phyloP scores from a whole-genome alignment of 2,113 vertebrate genomes.

The Pygoscelis antarcticus region DNA sequence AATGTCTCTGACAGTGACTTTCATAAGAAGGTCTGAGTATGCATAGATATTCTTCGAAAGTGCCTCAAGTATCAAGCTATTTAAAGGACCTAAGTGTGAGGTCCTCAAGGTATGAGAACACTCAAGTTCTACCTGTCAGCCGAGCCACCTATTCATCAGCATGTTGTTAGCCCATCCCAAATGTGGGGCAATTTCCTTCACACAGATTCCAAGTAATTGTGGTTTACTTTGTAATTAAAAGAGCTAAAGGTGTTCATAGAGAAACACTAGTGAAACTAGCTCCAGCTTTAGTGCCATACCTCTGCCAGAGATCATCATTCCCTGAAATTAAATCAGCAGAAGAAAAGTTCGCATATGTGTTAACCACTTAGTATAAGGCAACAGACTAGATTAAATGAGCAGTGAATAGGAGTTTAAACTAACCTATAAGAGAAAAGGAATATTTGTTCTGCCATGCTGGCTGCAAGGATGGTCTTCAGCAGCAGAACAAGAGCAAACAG shows the following conservation, averaged over 20 bases:
- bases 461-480: background rate
- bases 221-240: background rate
- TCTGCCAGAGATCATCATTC: background rate
- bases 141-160: background rate
- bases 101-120: background rate
- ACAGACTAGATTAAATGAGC: background rate
- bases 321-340: background rate
- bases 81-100: background rate
- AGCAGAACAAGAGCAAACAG: background rate
- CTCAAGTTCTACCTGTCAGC: background rate
- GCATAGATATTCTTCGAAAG: background rate
- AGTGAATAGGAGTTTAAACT: background rate
- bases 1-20: background rate
- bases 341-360: background rate
- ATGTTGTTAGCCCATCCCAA: background rate
- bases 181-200: background rate
- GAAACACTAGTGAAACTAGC: background rate
- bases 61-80: background rate
- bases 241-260: background rate
- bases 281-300: background rate
- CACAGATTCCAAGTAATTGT: background rate
- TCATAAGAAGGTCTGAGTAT: background rate
- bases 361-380: background rate
- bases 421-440: background rate
- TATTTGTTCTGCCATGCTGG: background rate